Evolutionary conservation across 2,888 invertebrate species (phyloP).

Genomic region (Drosophila paranaensis): DNA sequence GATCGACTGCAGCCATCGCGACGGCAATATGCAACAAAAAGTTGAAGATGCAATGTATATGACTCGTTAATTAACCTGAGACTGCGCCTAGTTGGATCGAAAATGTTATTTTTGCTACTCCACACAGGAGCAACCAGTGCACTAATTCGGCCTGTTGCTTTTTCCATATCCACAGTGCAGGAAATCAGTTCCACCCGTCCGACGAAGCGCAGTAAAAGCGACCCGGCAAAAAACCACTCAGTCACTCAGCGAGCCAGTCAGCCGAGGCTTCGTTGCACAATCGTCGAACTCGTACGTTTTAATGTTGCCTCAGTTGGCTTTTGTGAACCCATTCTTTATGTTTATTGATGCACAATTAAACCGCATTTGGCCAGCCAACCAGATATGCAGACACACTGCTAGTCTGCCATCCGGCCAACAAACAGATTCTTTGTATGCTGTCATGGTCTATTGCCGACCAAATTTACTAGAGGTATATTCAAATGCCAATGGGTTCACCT

Average conservation of each 20-base stretch:
- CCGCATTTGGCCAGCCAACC: constrained; percentile 59
- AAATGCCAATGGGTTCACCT: constrained; percentile 37
- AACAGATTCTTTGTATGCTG: constrained; percentile 60
- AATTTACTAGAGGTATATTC: constrained; percentile 58
- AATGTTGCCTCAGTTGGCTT: constrained; percentile 57
- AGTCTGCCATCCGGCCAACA: constrained; percentile 63
- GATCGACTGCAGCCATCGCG: not conserved
- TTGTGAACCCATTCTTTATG: constrained; percentile 51
- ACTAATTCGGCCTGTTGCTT: not conserved
- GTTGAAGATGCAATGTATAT: no score
- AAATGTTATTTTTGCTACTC: not conserved
- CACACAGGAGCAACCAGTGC: not conserved
- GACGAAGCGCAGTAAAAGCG: constrained; percentile 49
- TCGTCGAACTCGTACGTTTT: constrained; percentile 41
- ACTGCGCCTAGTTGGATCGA: not conserved
- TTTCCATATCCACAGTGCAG: constrained; percentile 15
- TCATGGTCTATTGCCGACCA: constrained; percentile 75
- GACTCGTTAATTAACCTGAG: not conserved
- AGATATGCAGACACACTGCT: constrained; percentile 43
- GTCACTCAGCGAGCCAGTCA: constrained; percentile 57
- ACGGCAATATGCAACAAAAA: not conserved
- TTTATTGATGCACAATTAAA: constrained; percentile 73
- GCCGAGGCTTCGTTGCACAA: constrained; percentile 57
- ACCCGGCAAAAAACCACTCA: constrained; percentile 33
- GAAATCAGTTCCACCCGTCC: constrained; percentile 36